Conservation (phyloP, 2,888 invertebrate genomes). For the Perizoma affinitatum region DNA sequence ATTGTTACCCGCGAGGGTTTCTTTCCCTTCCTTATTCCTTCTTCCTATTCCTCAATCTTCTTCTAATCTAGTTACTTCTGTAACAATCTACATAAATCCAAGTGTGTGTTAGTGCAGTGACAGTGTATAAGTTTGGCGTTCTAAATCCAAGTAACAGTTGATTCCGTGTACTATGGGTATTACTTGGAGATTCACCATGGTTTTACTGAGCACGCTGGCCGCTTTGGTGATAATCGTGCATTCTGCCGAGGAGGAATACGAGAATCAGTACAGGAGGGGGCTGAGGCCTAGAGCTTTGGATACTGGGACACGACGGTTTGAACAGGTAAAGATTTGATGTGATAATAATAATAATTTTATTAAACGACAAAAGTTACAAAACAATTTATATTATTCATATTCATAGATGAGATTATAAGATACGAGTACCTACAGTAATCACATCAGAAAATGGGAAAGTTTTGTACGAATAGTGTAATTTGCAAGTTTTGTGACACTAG, state of each 20-base stretch:
- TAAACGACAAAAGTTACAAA: too few species aligned
- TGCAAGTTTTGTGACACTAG: too few species aligned
- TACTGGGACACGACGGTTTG: slow-evolving; percentile 55
- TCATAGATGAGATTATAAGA: too few species aligned
- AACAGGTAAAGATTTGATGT: slow-evolving; percentile 52
- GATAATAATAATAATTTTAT: too few species aligned
- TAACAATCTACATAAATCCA: slow-evolving; percentile 33
- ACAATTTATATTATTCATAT: too few species aligned
- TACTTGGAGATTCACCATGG: slow-evolving; percentile 67
- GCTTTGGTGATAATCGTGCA: slow-evolving; percentile 78
- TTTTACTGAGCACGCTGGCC: slow-evolving; percentile 76
- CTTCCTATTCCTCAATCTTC: slow-evolving; percentile 47
- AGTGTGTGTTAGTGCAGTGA: slow-evolving; percentile 43
- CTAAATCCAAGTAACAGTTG: slow-evolving; percentile 23
- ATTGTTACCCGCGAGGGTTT: slow-evolving; percentile 26
- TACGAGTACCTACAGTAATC: too few species aligned
- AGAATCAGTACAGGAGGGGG: slow-evolving; percentile 59
- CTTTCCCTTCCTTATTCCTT: slow-evolving; percentile 45
- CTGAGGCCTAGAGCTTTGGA: slow-evolving; percentile 62
- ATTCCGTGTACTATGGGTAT: slow-evolving; percentile 74
- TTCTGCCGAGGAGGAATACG: slow-evolving; percentile 70
- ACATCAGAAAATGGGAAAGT: too few species aligned
- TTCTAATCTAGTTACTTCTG: slow-evolving; percentile 13
- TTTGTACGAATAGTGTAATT: too few species aligned
- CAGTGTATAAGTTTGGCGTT: slow-evolving; percentile 39